These are phyloP conservation scores for Petrosia ficiformis DNA, from an alignment of 37 sponge, comb jelly and placozoan genomes.

Conservation along the genomic window DNA sequence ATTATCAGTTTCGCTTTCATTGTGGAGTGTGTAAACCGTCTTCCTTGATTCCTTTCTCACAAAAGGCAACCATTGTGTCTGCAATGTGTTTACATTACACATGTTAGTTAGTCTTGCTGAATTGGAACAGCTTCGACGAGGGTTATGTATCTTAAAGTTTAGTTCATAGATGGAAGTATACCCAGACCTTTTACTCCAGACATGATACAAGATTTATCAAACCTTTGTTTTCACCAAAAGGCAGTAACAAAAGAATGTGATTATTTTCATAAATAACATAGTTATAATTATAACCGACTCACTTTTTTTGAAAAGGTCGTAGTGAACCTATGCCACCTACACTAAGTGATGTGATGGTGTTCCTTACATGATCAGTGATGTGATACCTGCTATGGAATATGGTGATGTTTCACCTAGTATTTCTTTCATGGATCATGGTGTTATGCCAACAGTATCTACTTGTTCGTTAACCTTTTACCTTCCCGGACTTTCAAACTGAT, in stretches of 20 bases:
- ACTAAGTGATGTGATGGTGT: slow-evolving; percentile 11
- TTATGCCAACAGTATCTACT: slow-evolving; percentile 4
- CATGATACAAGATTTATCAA: slow-evolving; percentile 5
- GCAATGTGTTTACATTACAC: slow-evolving; percentile 27
- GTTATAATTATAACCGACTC: background rate
- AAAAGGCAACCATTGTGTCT: slow-evolving; percentile 13
- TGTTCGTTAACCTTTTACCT: slow-evolving; percentile 7
- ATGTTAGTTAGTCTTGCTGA: slow-evolving; percentile 22
- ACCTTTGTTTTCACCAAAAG: slow-evolving; percentile 6
- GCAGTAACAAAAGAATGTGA: slow-evolving; percentile 6
- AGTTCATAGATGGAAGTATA: background rate
- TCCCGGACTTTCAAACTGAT: background rate
- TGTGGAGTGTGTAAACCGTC: slow-evolving; percentile 20
- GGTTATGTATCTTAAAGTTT: slow-evolving; percentile 11
- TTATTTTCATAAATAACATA: slow-evolving; percentile 6
- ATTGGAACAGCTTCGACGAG: slow-evolving; percentile 29
- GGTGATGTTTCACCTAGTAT: background rate
- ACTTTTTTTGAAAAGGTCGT: background rate
- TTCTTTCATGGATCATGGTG: background rate
- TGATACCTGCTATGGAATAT: slow-evolving; percentile 8
- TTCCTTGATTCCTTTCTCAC: background rate
- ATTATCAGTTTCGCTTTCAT: slow-evolving; percentile 13
- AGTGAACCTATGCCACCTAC: slow-evolving; percentile 1
- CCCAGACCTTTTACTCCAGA: slow-evolving; percentile 8
- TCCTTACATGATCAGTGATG: slow-evolving; percentile 9